Percentiles rank a stretch among this genome's conserved stretches.
Conservation (phyloP, 2,113 vertebrate genomes). For the Choloepus hoffmanni region DNA sequence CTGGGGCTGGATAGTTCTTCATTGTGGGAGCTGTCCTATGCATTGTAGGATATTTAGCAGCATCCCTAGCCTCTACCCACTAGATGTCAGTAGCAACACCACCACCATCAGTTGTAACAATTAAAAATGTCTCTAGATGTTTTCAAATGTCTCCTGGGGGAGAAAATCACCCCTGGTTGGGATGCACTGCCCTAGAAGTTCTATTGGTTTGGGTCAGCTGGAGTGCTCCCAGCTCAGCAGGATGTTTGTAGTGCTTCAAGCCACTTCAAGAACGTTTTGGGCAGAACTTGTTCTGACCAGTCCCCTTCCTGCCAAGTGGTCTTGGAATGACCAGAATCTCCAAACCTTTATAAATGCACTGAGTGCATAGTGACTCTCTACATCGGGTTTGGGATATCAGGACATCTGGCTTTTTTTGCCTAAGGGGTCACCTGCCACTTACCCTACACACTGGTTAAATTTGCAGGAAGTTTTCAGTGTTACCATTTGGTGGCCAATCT, state of each 20-base stretch:
- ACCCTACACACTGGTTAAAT: neutral
- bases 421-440: neutral
- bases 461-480: neutral
- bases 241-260: neutral
- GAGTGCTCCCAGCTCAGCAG: neutral
- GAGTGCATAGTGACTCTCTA: neutral
- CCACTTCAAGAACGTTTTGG: neutral
- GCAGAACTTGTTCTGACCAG: slow-evolving; percentile 20
- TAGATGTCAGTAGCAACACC: neutral
- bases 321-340: neutral
- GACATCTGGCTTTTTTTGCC: neutral
- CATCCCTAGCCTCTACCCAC: neutral
- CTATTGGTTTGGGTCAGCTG: neutral
- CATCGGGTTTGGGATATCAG: neutral
- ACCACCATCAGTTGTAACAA: neutral
- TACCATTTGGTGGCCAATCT: neutral
- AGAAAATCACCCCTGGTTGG: neutral
- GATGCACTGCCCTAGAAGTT: neutral
- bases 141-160: neutral
- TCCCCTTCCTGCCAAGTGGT: slow-evolving; percentile 17
- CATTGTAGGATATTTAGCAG: neutral
- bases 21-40: neutral
- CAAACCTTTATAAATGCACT: neutral
- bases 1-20: neutral
- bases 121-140: neutral